Evolutionary conservation across 1,140 invertebrate genomes (phyloP).

Genomic region (Drosophila paulistorum): DNA sequence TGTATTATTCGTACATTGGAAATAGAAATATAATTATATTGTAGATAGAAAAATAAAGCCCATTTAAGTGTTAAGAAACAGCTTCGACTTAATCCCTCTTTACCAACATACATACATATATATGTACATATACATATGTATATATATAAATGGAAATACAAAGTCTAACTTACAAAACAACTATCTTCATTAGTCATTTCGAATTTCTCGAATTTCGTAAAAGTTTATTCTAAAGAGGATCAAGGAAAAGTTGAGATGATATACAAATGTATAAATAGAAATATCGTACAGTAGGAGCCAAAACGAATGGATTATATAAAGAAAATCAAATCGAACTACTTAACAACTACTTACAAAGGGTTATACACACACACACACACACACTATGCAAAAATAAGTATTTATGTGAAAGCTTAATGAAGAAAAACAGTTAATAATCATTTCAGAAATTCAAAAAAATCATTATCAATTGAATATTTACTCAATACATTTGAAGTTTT

Average conservation of each 20-base stretch:
- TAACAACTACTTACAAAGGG: neutral
- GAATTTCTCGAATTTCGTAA: neutral
- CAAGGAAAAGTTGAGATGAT: neutral
- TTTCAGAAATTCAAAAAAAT: neutral
- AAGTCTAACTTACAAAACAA: neutral
- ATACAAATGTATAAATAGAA: neutral
- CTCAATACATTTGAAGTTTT: neutral
- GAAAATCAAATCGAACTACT: neutral
- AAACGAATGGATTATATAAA: neutral
- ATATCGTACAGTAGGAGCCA: neutral
- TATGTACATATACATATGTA: neutral
- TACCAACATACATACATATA: neutral
- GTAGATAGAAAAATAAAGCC: neutral
- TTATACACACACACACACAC: neutral
- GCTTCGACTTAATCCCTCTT: neutral
- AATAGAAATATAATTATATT: neutral
- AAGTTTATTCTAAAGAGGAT: neutral
- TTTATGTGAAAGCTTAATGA: slow-evolving; percentile 2
- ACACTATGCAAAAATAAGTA: neutral
- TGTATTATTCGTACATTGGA: neutral
- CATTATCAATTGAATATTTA: neutral
- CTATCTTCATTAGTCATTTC: neutral
- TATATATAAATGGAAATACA: neutral
- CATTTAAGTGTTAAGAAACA: neutral
- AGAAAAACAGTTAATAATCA: neutral